Evolutionary conservation across 2,113 vertebrate genomes (phyloP).

Genomic region (Lagenorhynchus albirostris): DNA sequence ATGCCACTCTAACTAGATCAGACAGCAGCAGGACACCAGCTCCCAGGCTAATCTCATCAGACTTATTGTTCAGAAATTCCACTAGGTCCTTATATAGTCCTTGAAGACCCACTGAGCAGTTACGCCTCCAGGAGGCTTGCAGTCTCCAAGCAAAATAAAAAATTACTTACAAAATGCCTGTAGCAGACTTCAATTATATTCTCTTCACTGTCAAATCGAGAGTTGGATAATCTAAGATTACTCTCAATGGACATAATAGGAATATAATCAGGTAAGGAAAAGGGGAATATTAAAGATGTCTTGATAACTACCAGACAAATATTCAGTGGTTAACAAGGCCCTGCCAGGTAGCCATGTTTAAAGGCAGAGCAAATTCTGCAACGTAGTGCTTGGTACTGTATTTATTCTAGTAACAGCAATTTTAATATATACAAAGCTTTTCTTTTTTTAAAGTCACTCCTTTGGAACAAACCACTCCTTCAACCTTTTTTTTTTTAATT

Average conservation of each 20-base stretch:
- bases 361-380: conserved; percentile 32
- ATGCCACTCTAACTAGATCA: conserved; percentile 43
- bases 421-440: conserved; percentile 90
- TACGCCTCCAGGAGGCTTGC: neutral
- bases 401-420: conserved; percentile 47
- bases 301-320: conserved; percentile 21
- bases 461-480: conserved; percentile 87
- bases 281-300: neutral
- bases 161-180: conserved; percentile 25
- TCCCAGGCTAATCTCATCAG: conserved; percentile 49
- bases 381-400: neutral
- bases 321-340: conserved; percentile 35
- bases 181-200: neutral
- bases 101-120: neutral
- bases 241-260: conserved; percentile 39
- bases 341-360: conserved; percentile 58
- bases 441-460: conserved; percentile 76
- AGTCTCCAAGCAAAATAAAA: conserved; percentile 21
- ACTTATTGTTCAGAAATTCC: conserved; percentile 22
- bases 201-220: conserved; percentile 23
- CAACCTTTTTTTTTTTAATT: conserved; percentile 83
- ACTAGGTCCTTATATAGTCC: conserved; percentile 3
- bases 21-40: conserved; percentile 36
- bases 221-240: conserved; percentile 35
- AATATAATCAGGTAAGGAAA: neutral